These are phyloP conservation scores for Volucella bombylans DNA, from an alignment of 2,888 invertebrate genomes.

Conservation along the genomic window DNA sequence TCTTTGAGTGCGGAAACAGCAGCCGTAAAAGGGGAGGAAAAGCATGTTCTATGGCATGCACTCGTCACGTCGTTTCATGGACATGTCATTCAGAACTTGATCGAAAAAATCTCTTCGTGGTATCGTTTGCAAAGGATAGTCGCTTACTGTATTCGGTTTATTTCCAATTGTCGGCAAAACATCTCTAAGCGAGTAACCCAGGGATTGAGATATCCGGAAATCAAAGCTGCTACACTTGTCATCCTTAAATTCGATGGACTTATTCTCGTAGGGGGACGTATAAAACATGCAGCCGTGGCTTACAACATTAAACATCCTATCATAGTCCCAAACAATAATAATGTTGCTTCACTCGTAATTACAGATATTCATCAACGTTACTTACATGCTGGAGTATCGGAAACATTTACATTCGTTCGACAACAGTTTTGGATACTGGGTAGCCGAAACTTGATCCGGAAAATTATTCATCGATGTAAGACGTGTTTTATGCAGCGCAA, in stretches of 20 bases:
- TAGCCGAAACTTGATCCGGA: too few relatives aligned
- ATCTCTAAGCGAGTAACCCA: neutral
- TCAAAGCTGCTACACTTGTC: too few relatives aligned
- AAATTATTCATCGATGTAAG: too few relatives aligned
- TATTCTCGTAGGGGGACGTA: neutral
- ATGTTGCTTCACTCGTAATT: neutral
- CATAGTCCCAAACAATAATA: slow-evolving; percentile 16
- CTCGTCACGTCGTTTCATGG: slow-evolving; percentile 1
- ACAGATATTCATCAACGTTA: slow-evolving; percentile 30
- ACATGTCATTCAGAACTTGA: neutral
- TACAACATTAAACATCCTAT: slow-evolving; percentile 32
- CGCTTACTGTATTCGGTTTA: slow-evolving; percentile 33
- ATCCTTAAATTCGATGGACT: slow-evolving; percentile 22
- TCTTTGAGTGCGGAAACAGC: neutral
- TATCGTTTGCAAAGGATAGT: neutral
- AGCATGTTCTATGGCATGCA: neutral
- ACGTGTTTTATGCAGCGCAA: too few relatives aligned
- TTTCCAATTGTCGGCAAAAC: neutral
- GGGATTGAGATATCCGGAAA: neutral
- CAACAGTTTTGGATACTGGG: slow-evolving; percentile 48
- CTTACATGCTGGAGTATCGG: slow-evolving; percentile 32
- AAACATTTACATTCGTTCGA: slow-evolving; percentile 43
- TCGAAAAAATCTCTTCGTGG: slow-evolving; percentile 43
- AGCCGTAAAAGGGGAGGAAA: neutral
- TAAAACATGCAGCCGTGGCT: slow-evolving; percentile 16